phyloP scores from a whole-genome alignment of 2,113 vertebrate genomes.

The Brachypteracias leptosomus region DNA sequence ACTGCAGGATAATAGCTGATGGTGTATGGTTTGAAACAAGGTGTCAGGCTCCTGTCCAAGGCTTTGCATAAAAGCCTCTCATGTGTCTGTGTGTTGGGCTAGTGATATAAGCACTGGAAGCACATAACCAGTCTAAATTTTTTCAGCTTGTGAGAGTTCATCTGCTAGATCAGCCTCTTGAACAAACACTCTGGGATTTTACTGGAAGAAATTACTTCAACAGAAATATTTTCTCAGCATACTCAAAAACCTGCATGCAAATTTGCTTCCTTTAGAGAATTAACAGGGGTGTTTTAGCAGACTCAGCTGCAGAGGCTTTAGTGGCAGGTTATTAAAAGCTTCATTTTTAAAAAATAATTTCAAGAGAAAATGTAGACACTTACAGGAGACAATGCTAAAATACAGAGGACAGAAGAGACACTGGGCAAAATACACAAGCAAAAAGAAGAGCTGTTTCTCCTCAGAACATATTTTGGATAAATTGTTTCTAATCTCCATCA shows the following conservation, averaged over 20 bases:
- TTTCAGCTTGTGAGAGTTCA: slow-evolving; percentile 30
- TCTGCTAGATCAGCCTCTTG: slow-evolving; percentile 21
- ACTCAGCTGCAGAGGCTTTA: background rate
- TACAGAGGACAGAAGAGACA: background rate
- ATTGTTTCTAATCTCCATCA: background rate
- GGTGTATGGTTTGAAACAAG: background rate
- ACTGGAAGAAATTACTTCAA: slow-evolving; percentile 41
- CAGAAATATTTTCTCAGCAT: background rate
- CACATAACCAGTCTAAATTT: slow-evolving; percentile 8
- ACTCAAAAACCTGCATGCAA: slow-evolving; percentile 37
- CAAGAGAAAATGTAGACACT: background rate
- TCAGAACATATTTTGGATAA: background rate
- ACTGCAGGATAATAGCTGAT: background rate
- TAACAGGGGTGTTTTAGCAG: background rate
- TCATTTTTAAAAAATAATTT: background rate
- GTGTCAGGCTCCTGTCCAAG: background rate
- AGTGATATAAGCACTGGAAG: background rate
- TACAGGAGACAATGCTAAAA: background rate
- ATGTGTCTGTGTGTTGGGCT: background rate
- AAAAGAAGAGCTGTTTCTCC: background rate
- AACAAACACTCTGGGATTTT: slow-evolving; percentile 47
- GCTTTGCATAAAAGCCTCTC: background rate
- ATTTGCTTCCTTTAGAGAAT: slow-evolving; percentile 26
- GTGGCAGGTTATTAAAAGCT: slow-evolving; percentile 24
- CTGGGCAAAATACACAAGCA: background rate